phyloP scores from a whole-genome alignment of 2,797 vertebrate species.

The Champsocephalus esox region DNA sequence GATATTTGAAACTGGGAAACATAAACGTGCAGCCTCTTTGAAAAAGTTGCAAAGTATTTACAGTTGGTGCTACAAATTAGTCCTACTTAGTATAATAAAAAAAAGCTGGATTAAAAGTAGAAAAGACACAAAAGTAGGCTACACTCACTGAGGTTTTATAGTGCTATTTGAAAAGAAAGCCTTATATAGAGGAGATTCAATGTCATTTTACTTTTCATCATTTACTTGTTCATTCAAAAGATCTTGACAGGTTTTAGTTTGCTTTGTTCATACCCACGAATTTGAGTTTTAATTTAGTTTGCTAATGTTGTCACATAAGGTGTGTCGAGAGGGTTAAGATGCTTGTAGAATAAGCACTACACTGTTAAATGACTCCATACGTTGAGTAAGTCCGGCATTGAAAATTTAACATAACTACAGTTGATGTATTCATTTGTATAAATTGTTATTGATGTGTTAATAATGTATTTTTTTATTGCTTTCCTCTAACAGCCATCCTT shows the following conservation, averaged over 20 bases:
- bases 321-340: neutral
- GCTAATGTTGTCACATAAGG: neutral
- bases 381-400: neutral
- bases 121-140: no score
- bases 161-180: neutral
- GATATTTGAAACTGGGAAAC: no score
- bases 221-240: neutral
- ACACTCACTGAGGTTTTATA: no score
- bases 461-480: neutral
- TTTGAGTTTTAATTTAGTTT: neutral
- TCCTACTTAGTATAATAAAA: no score
- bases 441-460: neutral
- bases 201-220: neutral
- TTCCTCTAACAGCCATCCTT: conserved; percentile 89
- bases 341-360: neutral
- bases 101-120: no score
- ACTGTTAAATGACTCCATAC: neutral
- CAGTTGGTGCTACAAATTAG: no score
- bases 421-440: neutral
- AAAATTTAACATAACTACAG: neutral
- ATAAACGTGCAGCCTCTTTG: no score
- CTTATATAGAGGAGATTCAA: neutral
- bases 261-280: neutral
- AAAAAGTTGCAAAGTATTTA: no score
- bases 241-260: neutral